Percentiles rank a stretch among this genome's conserved stretches.
Conservation (phyloP, 2,113 vertebrate genomes). For the Callionymus lyra region DNA sequence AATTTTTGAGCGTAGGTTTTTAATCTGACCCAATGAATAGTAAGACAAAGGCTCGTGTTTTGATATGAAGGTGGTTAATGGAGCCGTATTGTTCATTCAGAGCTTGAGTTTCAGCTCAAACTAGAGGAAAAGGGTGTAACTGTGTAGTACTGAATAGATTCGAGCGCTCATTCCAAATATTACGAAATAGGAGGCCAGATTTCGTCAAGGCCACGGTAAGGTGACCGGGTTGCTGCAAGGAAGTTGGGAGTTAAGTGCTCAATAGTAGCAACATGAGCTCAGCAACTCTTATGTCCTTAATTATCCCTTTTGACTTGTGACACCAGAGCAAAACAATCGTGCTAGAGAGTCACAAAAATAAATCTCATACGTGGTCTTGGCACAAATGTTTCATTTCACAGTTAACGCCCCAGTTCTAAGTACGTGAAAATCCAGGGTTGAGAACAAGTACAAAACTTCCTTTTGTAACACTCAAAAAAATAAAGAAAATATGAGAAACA, state of each 20-base stretch:
- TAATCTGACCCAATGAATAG: too few species aligned
- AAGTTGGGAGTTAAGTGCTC: conserved; percentile 14
- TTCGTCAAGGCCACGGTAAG: conserved; percentile 17
- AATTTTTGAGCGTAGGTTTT: too few species aligned
- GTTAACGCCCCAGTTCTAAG: conserved; percentile 5
- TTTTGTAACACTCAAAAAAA: conserved; percentile 19
- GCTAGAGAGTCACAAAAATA: conserved; percentile 30
- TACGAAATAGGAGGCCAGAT: conserved; percentile 6
- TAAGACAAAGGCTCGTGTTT: too few species aligned
- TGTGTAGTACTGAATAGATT: conserved; percentile 8
- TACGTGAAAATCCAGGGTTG: conserved; percentile 14
- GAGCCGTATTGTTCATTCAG: background rate
- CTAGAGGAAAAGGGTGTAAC: conserved; percentile 13
- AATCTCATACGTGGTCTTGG: conserved; percentile 14
- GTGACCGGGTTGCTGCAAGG: conserved; percentile 12
- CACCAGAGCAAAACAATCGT: conserved; percentile 4
- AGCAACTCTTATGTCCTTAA: conserved; percentile 13
- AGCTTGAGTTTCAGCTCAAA: conserved; percentile 7
- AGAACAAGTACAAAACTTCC: conserved; percentile 21
- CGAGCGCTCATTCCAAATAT: conserved; percentile 16
- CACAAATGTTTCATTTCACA: conserved; percentile 14
- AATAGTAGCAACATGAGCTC: conserved; percentile 23
- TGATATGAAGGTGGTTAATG: background rate
- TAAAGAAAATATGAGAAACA: conserved; percentile 16
- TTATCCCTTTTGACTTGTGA: conserved; percentile 24